Evolutionary conservation across 2,888 invertebrate genomes (phyloP), one percentile per base, ranked within the genome.

Genomic region (Drosophila emarginata): DNA sequence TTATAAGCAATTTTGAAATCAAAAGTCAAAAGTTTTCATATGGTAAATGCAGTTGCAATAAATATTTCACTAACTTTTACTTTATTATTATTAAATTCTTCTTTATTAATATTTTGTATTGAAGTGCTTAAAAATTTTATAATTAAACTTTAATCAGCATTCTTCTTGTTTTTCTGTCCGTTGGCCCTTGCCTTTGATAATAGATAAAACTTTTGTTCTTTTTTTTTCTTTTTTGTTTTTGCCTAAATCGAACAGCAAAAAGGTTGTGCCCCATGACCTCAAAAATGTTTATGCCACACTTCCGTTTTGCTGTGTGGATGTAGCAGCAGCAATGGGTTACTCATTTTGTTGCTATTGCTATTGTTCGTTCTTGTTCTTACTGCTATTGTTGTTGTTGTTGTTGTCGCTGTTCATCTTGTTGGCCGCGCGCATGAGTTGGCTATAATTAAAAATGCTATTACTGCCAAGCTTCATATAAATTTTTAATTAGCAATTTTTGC

Each of bases 401-500:
- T 37, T 62, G 61, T 18, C 60, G 60, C 18, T 70, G 50, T 32
- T 64, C 65, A 18, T 57, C 39, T 64, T 68, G 69, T 77, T 71
- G 80, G 78, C 76, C 78, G 71, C 79, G 81, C 82, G 82, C 82
- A 82, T 78, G 87, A 78, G 87, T 79, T 86, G 88, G 86, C 88
- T 79, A 86, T 90, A 90, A 90, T 90, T 90, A 90, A 90, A 88
- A 90, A 89, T 90, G 90, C 88, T 90, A 90, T 90, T 89, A 90
- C 90, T 83, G 90, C 87, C 86, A 90, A 89, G 45, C 89, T 89
- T 88, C 87, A 87, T 88, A 90, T 90, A 90, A 87, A 90, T 90
- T 90, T 90, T 90, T 90, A 90, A 90, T 90, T 90, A 90, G 90
- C 87, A 89, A 89, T 89, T 90, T 90, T 90, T 89, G 89, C 90